phyloP scores from a whole-genome alignment of 2,113 vertebrate genomes.

The Chloebia gouldiae region DNA sequence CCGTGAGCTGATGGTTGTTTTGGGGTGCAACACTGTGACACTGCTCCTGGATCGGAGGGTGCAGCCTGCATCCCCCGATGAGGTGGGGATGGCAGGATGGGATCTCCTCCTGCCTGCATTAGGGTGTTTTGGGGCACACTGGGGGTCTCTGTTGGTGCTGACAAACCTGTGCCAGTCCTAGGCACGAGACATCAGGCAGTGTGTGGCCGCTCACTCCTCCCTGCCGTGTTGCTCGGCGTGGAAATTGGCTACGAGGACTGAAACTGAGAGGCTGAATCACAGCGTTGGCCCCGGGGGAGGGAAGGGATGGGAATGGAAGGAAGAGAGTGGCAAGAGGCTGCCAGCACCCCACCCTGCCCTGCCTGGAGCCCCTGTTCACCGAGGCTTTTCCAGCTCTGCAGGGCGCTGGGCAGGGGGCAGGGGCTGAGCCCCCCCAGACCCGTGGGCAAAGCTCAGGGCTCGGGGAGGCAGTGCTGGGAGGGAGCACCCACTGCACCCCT shows the following conservation, averaged over 20 bases:
- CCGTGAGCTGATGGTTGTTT: not conserved
- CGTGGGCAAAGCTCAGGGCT: fast-evolving
- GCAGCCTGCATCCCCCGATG: fast-evolving
- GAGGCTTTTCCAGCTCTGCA: not conserved
- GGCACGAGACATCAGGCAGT: not conserved
- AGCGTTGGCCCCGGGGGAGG: conserved; percentile 18
- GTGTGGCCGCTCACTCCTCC: not conserved
- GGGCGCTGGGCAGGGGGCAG: fast-evolving
- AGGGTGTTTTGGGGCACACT: fast-evolving
- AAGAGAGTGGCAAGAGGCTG: not conserved
- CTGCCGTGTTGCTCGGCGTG: not conserved
- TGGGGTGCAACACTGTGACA: not conserved
- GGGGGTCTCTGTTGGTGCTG: not conserved
- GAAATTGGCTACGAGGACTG: conserved; percentile 47
- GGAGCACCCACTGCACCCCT: not conserved
- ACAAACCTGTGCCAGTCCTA: not conserved
- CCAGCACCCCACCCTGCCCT: not conserved
- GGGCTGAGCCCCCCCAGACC: not conserved
- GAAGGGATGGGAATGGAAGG: not conserved
- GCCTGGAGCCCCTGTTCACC: not conserved
- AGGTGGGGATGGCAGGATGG: not conserved
- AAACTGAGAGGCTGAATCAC: conserved; percentile 65
- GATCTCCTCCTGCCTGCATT: not conserved
- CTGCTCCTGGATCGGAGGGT: fast-evolving
- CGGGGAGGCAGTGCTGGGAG: not conserved